Conservation (phyloP, 1,140 invertebrate genomes). For the Hydropsyche tenuis region DNA sequence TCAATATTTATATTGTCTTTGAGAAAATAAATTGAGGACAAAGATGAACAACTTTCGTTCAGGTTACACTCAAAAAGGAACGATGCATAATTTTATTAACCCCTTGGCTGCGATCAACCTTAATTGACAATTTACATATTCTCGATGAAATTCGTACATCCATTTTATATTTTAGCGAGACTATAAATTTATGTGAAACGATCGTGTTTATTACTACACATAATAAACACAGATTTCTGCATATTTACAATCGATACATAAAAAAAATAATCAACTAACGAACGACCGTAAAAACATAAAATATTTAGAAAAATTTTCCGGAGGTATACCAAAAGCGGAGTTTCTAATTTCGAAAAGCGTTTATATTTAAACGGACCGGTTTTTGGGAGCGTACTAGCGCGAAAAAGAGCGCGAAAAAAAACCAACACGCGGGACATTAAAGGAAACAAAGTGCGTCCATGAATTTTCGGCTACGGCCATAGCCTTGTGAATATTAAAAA, state of each 20-base stretch:
- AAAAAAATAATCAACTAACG: too few relatives aligned
- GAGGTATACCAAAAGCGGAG: neutral
- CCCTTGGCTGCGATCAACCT: neutral
- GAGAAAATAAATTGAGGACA: too few relatives aligned
- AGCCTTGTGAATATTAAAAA: conserved; percentile 42
- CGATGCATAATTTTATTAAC: conserved; percentile 7
- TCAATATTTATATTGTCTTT: neutral
- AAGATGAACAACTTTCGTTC: neutral
- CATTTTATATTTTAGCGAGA: neutral
- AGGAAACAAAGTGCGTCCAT: conserved; percentile 38
- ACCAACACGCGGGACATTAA: conserved; percentile 15
- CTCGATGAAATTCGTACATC: neutral
- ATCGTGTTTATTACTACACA: neutral
- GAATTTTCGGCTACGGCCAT: conserved; percentile 37
- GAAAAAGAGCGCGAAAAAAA: neutral
- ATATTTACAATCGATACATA: too few relatives aligned
- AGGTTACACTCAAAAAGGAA: neutral
- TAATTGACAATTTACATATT: conserved; percentile 19
- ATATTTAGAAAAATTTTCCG: neutral
- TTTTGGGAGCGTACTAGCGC: neutral
- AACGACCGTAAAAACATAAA: neutral
- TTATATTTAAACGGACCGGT: conserved; percentile 24
- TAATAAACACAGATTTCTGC: too few relatives aligned
- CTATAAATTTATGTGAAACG: neutral
- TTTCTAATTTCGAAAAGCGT: conserved; percentile 33